Base-by-base conservation (phyloP, 2,888 invertebrate species). In the Brachycybe producta region DNA sequence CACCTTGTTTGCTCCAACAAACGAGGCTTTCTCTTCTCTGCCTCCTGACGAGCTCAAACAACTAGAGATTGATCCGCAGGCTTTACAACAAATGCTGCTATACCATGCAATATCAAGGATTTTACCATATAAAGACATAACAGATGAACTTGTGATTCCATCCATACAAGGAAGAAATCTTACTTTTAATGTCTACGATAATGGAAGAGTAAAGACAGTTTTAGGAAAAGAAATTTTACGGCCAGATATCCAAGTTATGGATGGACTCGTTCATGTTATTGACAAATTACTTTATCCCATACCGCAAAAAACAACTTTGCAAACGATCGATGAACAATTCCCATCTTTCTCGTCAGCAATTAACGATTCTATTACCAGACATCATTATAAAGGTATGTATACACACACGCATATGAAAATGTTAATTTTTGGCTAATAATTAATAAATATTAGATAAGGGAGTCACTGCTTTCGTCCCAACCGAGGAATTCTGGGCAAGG, bases 91-190 rank as follows among this genome's bases (percentile, higher is more conserved):
- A 32, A 52, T 58, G 34, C 49, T 65, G 44, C 57, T 58, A 41
- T 64, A 62, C 55, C 64, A 65, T 54, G 59, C 64, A 13, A 56
- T 61, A 11, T 57, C 54, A 5, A 58, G 60, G 11, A 60, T 58
- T 1, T 52, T 54, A 19, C 40, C 48, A 8, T 48, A 27, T 40
- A 21, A 40, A 19, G 13, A 48, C 8, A 38, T 48, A n/a, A 7
- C 15, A 5, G 40, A 48, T 27, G 30, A 40, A 24, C 26, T 40
- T n/a, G 24, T 27, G 28, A 28, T 48, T 13, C 17, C 23, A n/a
- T 40, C 48, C 17, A 40, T 48, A 4, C 48, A 48, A 40, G 48
- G 48, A 23, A 39, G 26, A 21, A 27, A 38, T 15, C 35, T 48
- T n/a, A 26, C 26, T 15, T 48, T 40, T 11, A 27, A 48, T n/a